Evolutionary conservation across 2,113 vertebrate genomes (phyloP).

Genomic region (Spea multiplicata): DNA sequence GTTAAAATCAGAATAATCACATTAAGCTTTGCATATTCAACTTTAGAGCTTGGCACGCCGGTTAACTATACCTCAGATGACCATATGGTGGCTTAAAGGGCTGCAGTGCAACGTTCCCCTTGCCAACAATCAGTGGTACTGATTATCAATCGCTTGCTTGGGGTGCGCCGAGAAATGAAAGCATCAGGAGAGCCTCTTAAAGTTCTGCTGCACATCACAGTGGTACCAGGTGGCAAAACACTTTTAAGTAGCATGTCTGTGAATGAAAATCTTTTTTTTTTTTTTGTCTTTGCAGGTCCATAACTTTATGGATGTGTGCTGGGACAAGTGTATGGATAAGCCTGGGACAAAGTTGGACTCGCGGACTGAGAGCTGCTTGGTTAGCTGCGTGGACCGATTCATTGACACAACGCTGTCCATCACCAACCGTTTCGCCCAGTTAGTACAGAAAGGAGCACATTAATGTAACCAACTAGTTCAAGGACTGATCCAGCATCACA

Average conservation of each 20-base stretch:
- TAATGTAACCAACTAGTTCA: constrained; percentile 17
- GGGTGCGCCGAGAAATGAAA: too few relatives aligned
- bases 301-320: constrained; percentile 86
- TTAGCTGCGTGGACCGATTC: constrained; percentile 86
- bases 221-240: too few relatives aligned
- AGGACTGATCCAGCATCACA: background rate
- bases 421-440: constrained; percentile 85
- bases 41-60: too few relatives aligned
- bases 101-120: too few relatives aligned
- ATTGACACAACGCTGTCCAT: constrained; percentile 84
- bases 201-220: too few relatives aligned
- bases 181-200: too few relatives aligned
- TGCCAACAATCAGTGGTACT: too few relatives aligned
- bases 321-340: constrained; percentile 88
- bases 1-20: too few relatives aligned
- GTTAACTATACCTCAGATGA: too few relatives aligned
- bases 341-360: constrained; percentile 80
- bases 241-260: background rate
- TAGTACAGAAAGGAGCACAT: constrained; percentile 80
- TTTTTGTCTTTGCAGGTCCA: constrained; percentile 70
- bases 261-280: background rate
- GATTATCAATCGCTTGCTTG: too few relatives aligned
- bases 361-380: constrained; percentile 80
- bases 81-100: too few relatives aligned
- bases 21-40: too few relatives aligned